These are phyloP conservation scores for Discoglossus pictus DNA, from an alignment of 2,797 vertebrate species.

Conservation along the genomic window DNA sequence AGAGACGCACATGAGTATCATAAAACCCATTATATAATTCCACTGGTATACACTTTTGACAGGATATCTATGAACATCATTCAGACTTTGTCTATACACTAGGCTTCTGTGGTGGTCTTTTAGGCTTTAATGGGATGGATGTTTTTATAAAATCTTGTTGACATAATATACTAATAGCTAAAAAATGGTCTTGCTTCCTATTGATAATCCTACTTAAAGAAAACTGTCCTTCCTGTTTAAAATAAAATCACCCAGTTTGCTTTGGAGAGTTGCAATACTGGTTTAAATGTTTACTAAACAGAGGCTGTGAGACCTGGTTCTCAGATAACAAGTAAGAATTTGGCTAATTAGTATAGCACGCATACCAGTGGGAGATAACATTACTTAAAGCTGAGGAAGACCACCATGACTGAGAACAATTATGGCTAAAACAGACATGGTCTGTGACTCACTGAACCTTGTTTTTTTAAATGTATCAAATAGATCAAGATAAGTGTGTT, in stretches of 20 bases:
- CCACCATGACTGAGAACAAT: constrained; percentile 25
- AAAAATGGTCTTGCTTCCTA: constrained; percentile 37
- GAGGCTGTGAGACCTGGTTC: constrained; percentile 13
- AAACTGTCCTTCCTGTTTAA: constrained; percentile 35
- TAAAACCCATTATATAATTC: no score
- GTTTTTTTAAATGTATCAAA: no score
- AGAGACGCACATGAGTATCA: no score
- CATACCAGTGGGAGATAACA: neutral
- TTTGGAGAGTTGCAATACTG: constrained; percentile 27
- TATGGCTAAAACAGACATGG: neutral
- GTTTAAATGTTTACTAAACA: constrained; percentile 47
- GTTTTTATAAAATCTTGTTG: constrained; percentile 9
- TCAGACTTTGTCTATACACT: no score
- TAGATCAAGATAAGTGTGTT: no score
- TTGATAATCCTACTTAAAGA: constrained; percentile 31
- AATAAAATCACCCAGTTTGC: constrained; percentile 35
- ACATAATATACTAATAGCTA: constrained; percentile 12
- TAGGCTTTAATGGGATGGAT: neutral
- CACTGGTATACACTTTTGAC: no score
- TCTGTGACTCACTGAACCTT: neutral
- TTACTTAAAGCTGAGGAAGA: constrained; percentile 15
- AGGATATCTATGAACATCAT: no score
- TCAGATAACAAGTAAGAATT: constrained; percentile 30
- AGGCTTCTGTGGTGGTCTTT: neutral
- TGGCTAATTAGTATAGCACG: neutral